Conservation (phyloP, 2,797 vertebrate species). For the Epinephelus malabaricus region DNA sequence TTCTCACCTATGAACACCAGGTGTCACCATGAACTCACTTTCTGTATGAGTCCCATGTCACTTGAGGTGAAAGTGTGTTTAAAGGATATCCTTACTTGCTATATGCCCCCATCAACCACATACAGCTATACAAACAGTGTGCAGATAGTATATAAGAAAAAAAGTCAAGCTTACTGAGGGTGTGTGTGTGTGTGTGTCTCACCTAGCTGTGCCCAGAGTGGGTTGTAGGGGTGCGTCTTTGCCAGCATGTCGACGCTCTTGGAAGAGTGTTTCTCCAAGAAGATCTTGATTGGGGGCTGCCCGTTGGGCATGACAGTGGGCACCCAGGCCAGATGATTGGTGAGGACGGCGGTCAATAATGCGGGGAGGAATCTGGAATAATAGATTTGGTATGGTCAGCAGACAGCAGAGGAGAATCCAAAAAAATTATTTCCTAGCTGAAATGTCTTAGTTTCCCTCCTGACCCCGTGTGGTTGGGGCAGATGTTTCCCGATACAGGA, state of each 20-base stretch:
- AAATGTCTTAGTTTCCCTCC: constrained; percentile 2
- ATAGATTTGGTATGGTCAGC: constrained; percentile 21
- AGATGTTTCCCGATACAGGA: background rate
- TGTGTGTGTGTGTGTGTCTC: constrained; percentile 37
- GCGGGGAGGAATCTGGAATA: constrained; percentile 94
- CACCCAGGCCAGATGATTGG: constrained; percentile 99
- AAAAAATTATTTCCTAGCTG: background rate
- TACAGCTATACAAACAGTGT: too few species aligned
- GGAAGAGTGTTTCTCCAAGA: constrained; percentile 99
- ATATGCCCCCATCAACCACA: too few species aligned
- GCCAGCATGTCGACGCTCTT: constrained; percentile 98
- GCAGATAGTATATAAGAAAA: too few species aligned
- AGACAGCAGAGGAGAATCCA: background rate
- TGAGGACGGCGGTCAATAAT: constrained; percentile 95
- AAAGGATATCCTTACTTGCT: too few species aligned
- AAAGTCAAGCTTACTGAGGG: background rate
- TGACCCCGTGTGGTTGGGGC: constrained; percentile 27
- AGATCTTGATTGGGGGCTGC: constrained; percentile 97
- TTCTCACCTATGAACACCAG: constrained; percentile 62
- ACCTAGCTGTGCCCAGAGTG: constrained; percentile 95
- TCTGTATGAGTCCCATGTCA: constrained; percentile 24
- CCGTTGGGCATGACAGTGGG: constrained; percentile 99
- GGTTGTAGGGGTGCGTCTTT: constrained; percentile 98
- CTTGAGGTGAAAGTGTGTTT: constrained; percentile 15
- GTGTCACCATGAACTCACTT: constrained; percentile 59